Percentiles rank a stretch among this genome's conserved stretches.
Evolutionary conservation across 2,888 invertebrate genomes (phyloP).

Genomic region (Spodoptera picta): DNA sequence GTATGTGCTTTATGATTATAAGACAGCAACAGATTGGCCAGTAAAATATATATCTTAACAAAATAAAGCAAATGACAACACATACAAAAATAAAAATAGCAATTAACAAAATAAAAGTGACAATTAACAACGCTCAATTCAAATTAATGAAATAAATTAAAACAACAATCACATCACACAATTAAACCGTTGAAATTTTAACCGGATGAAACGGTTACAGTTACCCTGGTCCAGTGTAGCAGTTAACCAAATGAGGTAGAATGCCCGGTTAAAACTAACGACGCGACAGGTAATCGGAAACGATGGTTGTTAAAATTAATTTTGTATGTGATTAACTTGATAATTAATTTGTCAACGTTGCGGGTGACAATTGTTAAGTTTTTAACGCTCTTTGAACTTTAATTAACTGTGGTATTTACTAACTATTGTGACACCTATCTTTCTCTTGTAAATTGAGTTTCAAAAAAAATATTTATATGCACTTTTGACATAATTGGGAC

Average conservation of each 20-base stretch:
- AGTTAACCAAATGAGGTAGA: conserved; percentile 41
- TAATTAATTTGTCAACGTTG: conserved; percentile 16
- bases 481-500: too few species aligned
- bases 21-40: too few species aligned
- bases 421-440: neutral
- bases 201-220: conserved; percentile 16
- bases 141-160: conserved; percentile 27
- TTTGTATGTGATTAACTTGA: conserved; percentile 33
- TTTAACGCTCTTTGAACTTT: neutral
- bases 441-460: neutral
- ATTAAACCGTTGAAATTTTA: conserved; percentile 46
- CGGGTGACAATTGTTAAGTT: conserved; percentile 11
- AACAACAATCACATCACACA: conserved; percentile 36
- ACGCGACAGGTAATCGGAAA: conserved; percentile 30
- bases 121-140: conserved; percentile 30
- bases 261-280: conserved; percentile 33
- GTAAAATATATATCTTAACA: too few species aligned
- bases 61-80: too few species aligned
- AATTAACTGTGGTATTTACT: neutral
- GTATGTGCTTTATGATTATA: too few species aligned
- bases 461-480: neutral
- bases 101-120: conserved; percentile 9
- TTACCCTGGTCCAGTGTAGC: conserved; percentile 22
- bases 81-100: too few species aligned
- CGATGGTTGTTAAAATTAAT: conserved; percentile 31